Conservation (phyloP, 2,797 vertebrate species). For the Nyctalus aviator region DNA sequence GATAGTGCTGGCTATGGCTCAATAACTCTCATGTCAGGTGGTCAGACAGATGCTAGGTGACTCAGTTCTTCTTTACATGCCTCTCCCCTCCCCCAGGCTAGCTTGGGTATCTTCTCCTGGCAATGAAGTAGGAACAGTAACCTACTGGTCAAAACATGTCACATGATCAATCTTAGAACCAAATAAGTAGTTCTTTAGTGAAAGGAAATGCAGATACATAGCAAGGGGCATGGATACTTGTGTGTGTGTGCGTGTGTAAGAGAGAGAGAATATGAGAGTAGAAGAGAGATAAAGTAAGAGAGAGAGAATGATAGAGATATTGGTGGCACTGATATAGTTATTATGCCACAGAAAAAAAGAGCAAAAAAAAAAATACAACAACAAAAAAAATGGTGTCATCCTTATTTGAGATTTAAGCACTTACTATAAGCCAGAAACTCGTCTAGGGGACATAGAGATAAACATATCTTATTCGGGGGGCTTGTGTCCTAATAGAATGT, state of each 20-base stretch:
- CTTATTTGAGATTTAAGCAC: neutral
- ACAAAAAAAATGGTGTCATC: neutral
- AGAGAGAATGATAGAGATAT: neutral
- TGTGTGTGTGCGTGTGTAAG: neutral
- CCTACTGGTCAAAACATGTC: neutral
- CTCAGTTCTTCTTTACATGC: neutral
- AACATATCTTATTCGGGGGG: neutral
- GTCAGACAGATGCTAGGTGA: neutral
- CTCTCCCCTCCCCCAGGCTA: neutral
- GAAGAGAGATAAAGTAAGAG: neutral
- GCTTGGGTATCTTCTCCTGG: neutral
- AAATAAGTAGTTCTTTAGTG: conserved; percentile 8
- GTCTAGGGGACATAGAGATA: neutral
- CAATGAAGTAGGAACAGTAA: neutral
- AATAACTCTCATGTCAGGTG: neutral
- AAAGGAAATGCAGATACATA: neutral
- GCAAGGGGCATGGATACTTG: neutral
- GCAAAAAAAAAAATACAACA: neutral
- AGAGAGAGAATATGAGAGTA: neutral
- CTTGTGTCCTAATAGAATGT: neutral
- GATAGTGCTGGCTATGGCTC: neutral
- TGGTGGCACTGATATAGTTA: neutral
- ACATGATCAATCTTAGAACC: neutral
- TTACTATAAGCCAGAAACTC: neutral
- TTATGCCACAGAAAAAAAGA: neutral